phyloP scores from a whole-genome alignment of 2,888 invertebrate species.

The Blera fallax region DNA sequence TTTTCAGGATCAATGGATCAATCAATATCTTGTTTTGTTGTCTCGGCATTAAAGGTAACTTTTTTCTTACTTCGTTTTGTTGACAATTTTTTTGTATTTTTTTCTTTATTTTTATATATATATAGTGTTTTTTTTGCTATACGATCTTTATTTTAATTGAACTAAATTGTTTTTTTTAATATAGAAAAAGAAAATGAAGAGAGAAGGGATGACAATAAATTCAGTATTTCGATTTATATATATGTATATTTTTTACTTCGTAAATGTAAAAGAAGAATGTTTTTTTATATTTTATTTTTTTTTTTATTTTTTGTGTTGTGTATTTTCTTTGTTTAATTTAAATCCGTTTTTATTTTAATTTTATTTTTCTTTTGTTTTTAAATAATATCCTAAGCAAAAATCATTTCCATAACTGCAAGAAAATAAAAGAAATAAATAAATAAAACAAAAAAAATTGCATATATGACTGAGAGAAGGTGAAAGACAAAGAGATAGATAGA shows the following conservation, averaged over 20 bases:
- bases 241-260: slow-evolving; percentile 26
- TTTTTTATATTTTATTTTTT: slow-evolving; percentile 3
- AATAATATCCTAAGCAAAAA: slow-evolving; percentile 71
- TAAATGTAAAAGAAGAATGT: slow-evolving; percentile 28
- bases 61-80: slow-evolving; percentile 22
- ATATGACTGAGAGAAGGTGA: neutral
- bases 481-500: too few species aligned
- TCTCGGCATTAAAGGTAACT: slow-evolving; percentile 35
- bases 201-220: slow-evolving; percentile 60
- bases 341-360: slow-evolving; percentile 65
- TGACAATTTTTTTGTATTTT: neutral
- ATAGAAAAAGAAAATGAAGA: slow-evolving; percentile 46
- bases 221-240: slow-evolving; percentile 37
- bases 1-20: slow-evolving; percentile 32
- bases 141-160: slow-evolving; percentile 51
- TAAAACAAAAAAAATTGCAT: slow-evolving; percentile 33
- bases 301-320: slow-evolving; percentile 10
- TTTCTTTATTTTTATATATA: neutral
- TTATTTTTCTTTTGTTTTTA: slow-evolving; percentile 16
- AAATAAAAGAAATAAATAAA: slow-evolving; percentile 65
- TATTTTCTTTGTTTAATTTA: slow-evolving; percentile 18
- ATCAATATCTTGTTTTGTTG: slow-evolving; percentile 50
- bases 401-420: slow-evolving; percentile 72
- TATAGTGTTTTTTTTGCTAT: slow-evolving; percentile 33
- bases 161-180: slow-evolving; percentile 47